phyloP scores from a whole-genome alignment of 2,797 vertebrate genomes.

The Muraenolepis orangiensis region DNA sequence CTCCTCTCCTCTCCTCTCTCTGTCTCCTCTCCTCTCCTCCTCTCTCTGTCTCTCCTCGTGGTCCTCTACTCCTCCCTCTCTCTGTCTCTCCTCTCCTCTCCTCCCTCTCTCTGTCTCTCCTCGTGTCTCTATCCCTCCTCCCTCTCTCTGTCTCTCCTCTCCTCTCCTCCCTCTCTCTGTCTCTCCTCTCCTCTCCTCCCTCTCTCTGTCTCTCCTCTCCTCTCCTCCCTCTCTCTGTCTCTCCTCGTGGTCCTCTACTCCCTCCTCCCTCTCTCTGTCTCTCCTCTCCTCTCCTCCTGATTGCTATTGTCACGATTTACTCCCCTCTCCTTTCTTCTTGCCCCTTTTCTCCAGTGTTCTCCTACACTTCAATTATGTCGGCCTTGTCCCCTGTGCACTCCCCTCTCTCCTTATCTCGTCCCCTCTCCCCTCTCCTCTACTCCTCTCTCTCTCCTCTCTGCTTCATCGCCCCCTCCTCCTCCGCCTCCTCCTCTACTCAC shows the following conservation, averaged over 20 bases:
- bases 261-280: not conserved
- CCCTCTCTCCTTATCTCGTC: no score
- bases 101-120: conserved; percentile 17
- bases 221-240: conserved; percentile 20
- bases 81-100: not conserved
- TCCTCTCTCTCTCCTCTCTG: not conserved
- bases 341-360: conserved; percentile 64
- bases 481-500: not conserved
- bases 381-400: not conserved
- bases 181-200: conserved; percentile 44
- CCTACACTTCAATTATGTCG: conserved; percentile 60
- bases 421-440: not conserved
- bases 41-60: not conserved
- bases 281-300: not conserved
- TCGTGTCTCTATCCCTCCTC: not conserved
- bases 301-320: conserved; percentile 42
- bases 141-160: conserved; percentile 1
- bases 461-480: not conserved
- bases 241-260: not conserved
- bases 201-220: not conserved
- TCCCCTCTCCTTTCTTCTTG: conserved; percentile 42
- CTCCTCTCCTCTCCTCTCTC: not conserved
- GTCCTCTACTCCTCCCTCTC: not conserved
- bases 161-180: no score
- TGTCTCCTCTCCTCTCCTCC: not conserved